Conservation (phyloP, 2,888 invertebrate species). For the Tenthredo notha region DNA sequence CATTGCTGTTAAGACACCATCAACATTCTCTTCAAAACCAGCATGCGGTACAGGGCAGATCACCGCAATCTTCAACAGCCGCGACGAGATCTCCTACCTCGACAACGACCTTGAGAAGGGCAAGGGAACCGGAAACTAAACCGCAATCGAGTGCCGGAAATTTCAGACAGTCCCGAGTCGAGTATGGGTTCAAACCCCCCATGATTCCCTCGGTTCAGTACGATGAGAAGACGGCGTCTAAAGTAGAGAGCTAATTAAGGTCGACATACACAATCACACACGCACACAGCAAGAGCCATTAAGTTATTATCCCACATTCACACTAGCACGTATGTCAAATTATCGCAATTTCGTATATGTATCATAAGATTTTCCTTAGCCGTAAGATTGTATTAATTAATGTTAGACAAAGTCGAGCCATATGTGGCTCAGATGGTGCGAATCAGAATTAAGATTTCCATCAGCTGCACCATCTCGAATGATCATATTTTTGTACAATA, state of each 20-base stretch:
- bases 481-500: not conserved
- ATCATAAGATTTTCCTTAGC: not conserved
- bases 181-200: conserved; percentile 92
- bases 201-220: conserved; percentile 90
- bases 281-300: conserved; percentile 3
- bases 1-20: conserved; percentile 58
- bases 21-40: conserved; percentile 47
- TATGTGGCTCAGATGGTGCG: not conserved
- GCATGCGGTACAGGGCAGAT: conserved; percentile 18
- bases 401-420: not conserved
- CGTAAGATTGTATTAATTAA: not conserved
- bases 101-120: conserved; percentile 68
- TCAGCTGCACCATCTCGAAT: not conserved
- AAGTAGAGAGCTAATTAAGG: conserved; percentile 66
- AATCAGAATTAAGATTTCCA: not conserved
- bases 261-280: conserved; percentile 16
- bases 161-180: conserved; percentile 86
- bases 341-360: conserved; percentile 5
- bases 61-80: conserved; percentile 54
- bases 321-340: conserved; percentile 4
- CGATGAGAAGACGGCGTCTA: conserved; percentile 82
- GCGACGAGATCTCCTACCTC: conserved; percentile 57
- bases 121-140: conserved; percentile 79
- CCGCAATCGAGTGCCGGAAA: conserved; percentile 79
- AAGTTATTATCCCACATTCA: conserved; percentile 32